Evolutionary conservation across 2,888 invertebrate species (phyloP).

Genomic region (Trachelus troglodyta): DNA sequence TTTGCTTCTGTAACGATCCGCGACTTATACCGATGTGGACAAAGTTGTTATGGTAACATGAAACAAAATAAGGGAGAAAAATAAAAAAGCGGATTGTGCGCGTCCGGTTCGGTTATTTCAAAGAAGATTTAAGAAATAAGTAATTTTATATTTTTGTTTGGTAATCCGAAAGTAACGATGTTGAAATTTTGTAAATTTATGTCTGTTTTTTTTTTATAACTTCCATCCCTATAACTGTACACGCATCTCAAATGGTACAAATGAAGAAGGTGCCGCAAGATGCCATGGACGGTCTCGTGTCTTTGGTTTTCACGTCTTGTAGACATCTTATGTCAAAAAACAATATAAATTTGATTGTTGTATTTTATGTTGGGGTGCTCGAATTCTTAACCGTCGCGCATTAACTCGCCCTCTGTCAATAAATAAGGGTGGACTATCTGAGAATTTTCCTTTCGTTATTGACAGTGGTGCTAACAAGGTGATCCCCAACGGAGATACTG

Average conservation of each 20-base stretch:
- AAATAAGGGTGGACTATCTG: not conserved
- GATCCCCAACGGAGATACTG: slow-evolving; percentile 16
- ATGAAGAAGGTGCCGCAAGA: no score
- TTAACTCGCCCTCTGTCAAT: not conserved
- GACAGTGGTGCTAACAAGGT: slow-evolving; percentile 20
- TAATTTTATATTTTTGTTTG: not conserved
- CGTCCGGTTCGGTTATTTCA: not conserved
- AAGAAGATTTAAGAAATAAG: not conserved
- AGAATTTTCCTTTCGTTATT: slow-evolving; percentile 8
- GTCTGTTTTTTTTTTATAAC: no score
- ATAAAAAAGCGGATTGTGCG: not conserved
- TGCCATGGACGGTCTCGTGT: no score
- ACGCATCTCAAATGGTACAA: not conserved
- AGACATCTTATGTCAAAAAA: no score
- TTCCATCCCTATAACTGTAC: no score
- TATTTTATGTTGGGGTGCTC: not conserved
- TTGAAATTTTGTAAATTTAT: not conserved
- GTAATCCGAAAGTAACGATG: not conserved
- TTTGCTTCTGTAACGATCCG: not conserved
- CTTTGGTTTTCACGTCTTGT: no score
- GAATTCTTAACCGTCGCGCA: not conserved
- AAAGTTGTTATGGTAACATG: not conserved
- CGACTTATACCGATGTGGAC: not conserved
- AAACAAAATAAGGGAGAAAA: not conserved
- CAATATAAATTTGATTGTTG: not conserved